These are phyloP conservation scores for Aurelia sp. DNA, from an alignment of 30 jellyfish, hydroid and myxozoan genomes.

Conservation along the genomic window DNA sequence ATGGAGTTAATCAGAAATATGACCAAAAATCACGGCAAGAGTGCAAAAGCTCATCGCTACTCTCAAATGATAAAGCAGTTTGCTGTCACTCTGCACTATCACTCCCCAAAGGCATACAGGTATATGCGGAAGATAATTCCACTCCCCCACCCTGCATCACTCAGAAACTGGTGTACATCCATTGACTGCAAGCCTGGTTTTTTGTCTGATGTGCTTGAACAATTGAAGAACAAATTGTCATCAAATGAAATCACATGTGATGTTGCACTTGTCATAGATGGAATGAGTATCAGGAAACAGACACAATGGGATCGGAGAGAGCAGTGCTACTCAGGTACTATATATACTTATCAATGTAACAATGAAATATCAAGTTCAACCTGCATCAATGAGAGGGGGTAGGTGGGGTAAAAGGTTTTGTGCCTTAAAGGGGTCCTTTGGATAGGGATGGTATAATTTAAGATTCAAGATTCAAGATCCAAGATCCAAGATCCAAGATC, in stretches of 20 bases:
- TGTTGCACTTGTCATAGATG: constrained; percentile 34
- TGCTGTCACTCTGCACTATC: constrained; percentile 22
- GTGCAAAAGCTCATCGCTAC: neutral
- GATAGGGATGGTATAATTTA: too few species aligned
- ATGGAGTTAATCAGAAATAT: neutral
- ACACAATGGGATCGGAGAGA: constrained; percentile 20
- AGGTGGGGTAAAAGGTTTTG: constrained; percentile 15
- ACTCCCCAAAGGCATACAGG: constrained; percentile 20
- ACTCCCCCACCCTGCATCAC: constrained; percentile 40
- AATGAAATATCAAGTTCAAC: too few species aligned
- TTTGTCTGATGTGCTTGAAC: constrained; percentile 6
- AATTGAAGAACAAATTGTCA: neutral
- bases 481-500: too few species aligned
- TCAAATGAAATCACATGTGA: constrained; percentile 17
- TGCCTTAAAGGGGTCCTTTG: constrained; percentile 19
- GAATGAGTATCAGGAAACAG: constrained; percentile 35
- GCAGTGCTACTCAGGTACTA: too few species aligned
- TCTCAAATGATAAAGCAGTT: constrained; percentile 1
- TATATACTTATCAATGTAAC: too few species aligned
- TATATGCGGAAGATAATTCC: constrained; percentile 10
- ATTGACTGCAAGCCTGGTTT: constrained; percentile 29
- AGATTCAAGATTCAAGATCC: too few species aligned
- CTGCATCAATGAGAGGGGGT: neutral
- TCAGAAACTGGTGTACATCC: constrained; percentile 19
- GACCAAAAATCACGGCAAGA: neutral